A percentile compares a stretch with the other conserved stretches of the same genome.
phyloP scores from a whole-genome alignment of 1,140 invertebrate species.

The Pectinophora gossypiella region DNA sequence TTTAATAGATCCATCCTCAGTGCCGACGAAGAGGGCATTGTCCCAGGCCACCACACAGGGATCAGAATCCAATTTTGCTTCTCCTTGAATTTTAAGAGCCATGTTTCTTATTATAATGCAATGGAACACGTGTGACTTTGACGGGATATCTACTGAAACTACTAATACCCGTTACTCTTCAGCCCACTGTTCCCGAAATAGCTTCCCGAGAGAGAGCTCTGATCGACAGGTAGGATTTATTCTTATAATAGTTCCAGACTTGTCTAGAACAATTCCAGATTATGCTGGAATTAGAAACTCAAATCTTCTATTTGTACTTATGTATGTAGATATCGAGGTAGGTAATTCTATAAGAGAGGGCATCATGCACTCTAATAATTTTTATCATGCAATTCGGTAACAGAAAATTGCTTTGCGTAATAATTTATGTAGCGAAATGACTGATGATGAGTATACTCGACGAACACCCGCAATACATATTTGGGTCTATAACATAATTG shows the following conservation, averaged over 20 bases:
- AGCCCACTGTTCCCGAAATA: conserved; percentile 5
- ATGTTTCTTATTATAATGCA: conserved; percentile 22
- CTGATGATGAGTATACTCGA: no score
- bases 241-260: conserved; percentile 23
- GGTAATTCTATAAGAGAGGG: not conserved
- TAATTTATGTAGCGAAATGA: not conserved
- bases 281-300: no score
- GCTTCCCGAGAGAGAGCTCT: not conserved
- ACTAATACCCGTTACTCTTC: not conserved
- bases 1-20: conserved; percentile 49
- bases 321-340: no score
- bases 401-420: not conserved
- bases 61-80: conserved; percentile 48
- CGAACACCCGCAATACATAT: no score
- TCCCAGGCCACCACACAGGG: conserved; percentile 55
- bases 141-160: not conserved
- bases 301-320: no score
- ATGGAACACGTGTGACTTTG: not conserved
- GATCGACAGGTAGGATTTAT: conserved; percentile 12
- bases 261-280: conserved; percentile 15
- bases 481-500: no score
- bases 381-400: not conserved
- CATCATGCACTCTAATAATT: not conserved
- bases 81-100: conserved; percentile 43
- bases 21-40: conserved; percentile 49